phyloP scores from a whole-genome alignment of 1,140 invertebrate species.

The Laupala kohalensis region DNA sequence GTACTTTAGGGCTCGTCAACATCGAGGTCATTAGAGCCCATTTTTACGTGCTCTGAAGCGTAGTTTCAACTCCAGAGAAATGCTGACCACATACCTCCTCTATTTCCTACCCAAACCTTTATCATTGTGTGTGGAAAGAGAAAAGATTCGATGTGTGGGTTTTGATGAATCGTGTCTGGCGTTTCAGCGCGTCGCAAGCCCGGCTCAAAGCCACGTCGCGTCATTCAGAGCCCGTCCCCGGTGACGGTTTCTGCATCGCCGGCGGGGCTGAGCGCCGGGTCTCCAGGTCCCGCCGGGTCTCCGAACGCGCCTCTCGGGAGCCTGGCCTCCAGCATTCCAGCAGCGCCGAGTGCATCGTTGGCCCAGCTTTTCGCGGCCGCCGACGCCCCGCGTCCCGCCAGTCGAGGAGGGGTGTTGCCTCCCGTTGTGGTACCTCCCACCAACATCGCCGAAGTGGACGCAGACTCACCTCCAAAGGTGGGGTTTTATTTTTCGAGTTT shows the following conservation, averaged over 20 bases:
- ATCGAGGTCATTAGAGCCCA: no score
- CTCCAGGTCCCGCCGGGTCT: background rate
- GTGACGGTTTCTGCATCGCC: background rate
- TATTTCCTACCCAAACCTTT: no score
- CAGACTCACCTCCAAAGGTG: background rate
- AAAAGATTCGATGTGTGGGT: no score
- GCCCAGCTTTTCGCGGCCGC: constrained; percentile 39
- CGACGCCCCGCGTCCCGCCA: constrained; percentile 41
- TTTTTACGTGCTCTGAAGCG: no score
- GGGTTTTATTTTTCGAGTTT: background rate
- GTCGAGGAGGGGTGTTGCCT: constrained; percentile 38
- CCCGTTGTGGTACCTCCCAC: background rate
- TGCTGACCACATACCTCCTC: no score
- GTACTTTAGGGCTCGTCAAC: no score
- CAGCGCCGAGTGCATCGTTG: constrained; percentile 36
- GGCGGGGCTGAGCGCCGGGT: background rate
- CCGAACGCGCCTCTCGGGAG: background rate
- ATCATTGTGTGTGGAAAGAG: no score
- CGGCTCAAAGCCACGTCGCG: constrained; percentile 52
- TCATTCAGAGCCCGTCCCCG: constrained; percentile 32
- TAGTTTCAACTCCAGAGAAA: no score
- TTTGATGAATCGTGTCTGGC: background rate
- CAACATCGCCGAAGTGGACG: background rate
- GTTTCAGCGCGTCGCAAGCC: constrained; percentile 52
- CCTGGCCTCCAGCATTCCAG: constrained; percentile 22